Base-by-base conservation (phyloP, 2,888 invertebrate genomes). In the Hyposoter dolosus region DNA sequence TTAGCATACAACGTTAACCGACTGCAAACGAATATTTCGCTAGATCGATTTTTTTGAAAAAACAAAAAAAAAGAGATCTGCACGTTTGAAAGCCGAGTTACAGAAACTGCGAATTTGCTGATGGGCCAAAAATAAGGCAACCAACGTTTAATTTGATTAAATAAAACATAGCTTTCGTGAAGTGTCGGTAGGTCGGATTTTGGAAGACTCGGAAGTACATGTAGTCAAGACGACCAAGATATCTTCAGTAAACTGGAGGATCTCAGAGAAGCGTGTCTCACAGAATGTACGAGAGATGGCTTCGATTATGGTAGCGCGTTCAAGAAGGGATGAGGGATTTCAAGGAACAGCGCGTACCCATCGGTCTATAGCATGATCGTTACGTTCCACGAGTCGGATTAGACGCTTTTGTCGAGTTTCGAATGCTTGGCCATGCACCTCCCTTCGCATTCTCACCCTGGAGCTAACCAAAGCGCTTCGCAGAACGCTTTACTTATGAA, bases 401-500 rank as follows among this genome's bases (percentile, higher is more conserved):
- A 90, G 90, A 88, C 86, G 90, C 90, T 90, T 86, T 91, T 91
- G 91, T 90, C 89, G 89, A 79, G 71, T 83, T 63, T 74, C 82
- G 74, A 65, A 79, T 80, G 75, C 82, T 71, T 53, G 63, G 78
- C 65, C 72, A 72, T 72, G 60, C 28, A 60, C 47, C 60, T 66
- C 45, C 23, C 65, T n/a, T 47, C 53, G n/a, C 68, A 45, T 69
- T 60, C 40, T 15, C 45, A 32, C 47, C 32, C 66, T 66, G 60
- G 40, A 32, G 56, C 53, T 53, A 71, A 69, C 75, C 84, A 56
- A 74, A 86, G 81, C 82, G 50, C 86, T 56, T 65, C 35, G 66
- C 69, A 78, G 75, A 79, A 88, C 85, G 86, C 87, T 90, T 88
- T 88, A 88, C 87, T 88, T 89, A 90, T 91, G 89, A 91, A 91